These are phyloP conservation scores for Forbesichthys agassizii DNA, from an alignment of 2,113 vertebrate species.

Conservation along the genomic window DNA sequence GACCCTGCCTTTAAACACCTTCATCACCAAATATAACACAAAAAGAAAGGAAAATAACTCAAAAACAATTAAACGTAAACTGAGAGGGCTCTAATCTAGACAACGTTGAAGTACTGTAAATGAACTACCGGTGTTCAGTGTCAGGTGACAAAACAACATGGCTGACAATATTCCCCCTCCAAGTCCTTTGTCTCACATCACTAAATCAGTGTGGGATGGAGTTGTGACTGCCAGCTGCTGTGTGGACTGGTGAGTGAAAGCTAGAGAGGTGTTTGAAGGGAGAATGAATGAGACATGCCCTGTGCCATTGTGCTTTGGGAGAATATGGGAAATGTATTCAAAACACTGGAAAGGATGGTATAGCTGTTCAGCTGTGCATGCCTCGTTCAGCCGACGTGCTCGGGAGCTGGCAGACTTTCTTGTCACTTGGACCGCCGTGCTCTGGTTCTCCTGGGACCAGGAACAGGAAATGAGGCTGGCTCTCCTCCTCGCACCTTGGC, in stretches of 20 bases:
- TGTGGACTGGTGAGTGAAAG: constrained; percentile 10
- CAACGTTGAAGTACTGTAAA: background rate
- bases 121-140: constrained; percentile 5
- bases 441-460: constrained; percentile 3
- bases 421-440: background rate
- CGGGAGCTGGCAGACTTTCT: constrained; percentile 1
- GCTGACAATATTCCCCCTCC: background rate
- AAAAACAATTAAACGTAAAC: background rate
- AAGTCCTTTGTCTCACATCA: constrained; percentile 21
- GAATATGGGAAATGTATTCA: background rate
- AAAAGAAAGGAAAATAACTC: no score
- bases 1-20: no score
- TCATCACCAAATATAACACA: no score
- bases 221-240: constrained; percentile 3
- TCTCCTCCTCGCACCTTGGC: constrained; percentile 25
- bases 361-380: background rate
- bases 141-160: background rate
- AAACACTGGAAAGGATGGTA: background rate
- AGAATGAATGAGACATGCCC: constrained; percentile 10
- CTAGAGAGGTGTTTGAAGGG: background rate
- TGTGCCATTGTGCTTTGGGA: background rate
- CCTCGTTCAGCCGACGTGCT: background rate
- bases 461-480: constrained; percentile 12
- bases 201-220: constrained; percentile 38
- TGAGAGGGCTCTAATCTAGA: background rate